Base-by-base conservation (phyloP, 2,113 vertebrate species). In the Oophaga pumilio region DNA sequence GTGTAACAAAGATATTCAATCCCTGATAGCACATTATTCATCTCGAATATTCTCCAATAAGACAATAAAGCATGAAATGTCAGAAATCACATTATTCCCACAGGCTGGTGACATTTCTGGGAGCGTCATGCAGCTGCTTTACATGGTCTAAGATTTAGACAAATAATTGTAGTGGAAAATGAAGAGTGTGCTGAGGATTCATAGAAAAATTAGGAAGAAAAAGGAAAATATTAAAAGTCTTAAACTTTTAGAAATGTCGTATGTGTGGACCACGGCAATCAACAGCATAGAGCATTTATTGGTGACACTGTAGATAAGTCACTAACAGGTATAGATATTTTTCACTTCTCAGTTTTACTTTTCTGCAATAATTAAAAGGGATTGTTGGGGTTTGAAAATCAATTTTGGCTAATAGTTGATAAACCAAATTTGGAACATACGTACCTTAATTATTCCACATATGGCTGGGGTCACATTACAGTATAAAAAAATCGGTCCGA, bases 21-120 rank as follows among this genome's bases (percentile, higher is more conserved):
- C 8, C 12, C 43, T 14, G 59, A 85, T 22, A 76, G 52, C 56
- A 57, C 84, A 76, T 76, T 76, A 76, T 49, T 85, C 71, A 76
- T 73, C 74, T 74, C 24, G 57, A 76, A 43, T 12, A 18, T 78
- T 76, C 78, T 66, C 59, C 53, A 74, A 85, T 85, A 53, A 76
- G 73, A 76, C 59, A 76, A 77, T 22, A 78, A 60, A 85, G 73
- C 84, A 77, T 86, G 74, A 78, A 78, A 86, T 86, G 84, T 86
- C 84, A 86, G 64, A 77, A 86, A 78, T 60, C 57, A 78, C 56
- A 56, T 59, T 85, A 66, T 69, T 66, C 76, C 59, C 52, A 76
- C 43, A 53, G 28, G 15, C 62, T 68, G 0, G 62, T 82, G 81
- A 82, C 81, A 82, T 82, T 82, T 82, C 13, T 8, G 9, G 11